These are phyloP conservation scores for Oreocharis arfaki DNA, from an alignment of 2,113 vertebrate species.

Conservation along the genomic window DNA sequence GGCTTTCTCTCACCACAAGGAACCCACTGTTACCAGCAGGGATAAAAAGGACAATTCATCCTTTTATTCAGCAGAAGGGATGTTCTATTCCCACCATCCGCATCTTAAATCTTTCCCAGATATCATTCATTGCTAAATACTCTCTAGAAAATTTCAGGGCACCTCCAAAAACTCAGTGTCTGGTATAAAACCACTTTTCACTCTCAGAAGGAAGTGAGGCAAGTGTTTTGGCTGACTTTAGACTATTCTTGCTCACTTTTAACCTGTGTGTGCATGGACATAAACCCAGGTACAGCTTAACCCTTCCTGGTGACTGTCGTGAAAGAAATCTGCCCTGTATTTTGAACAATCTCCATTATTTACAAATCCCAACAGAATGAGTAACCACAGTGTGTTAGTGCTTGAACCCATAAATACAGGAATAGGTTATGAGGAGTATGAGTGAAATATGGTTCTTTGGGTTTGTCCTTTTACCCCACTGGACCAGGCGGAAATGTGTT, in stretches of 20 bases:
- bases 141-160: neutral
- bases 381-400: neutral
- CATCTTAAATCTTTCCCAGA: neutral
- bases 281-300: neutral
- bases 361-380: neutral
- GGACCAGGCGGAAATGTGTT: neutral
- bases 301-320: neutral
- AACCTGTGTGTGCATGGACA: neutral
- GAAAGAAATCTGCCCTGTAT: neutral
- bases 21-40: fast-evolving
- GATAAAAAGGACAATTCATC: neutral
- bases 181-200: neutral
- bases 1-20: neutral
- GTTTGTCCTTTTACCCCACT: neutral
- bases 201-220: neutral
- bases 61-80: neutral
- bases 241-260: neutral
- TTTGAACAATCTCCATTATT: neutral
- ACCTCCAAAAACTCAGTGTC: neutral
- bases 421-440: neutral
- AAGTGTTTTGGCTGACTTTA: neutral
- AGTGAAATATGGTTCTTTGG: neutral
- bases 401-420: neutral
- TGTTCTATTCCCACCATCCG: neutral
- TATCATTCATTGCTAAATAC: neutral